Evolutionary conservation across 2,797 vertebrate genomes (phyloP).

Genomic region (Orientallactaga sibirica): DNA sequence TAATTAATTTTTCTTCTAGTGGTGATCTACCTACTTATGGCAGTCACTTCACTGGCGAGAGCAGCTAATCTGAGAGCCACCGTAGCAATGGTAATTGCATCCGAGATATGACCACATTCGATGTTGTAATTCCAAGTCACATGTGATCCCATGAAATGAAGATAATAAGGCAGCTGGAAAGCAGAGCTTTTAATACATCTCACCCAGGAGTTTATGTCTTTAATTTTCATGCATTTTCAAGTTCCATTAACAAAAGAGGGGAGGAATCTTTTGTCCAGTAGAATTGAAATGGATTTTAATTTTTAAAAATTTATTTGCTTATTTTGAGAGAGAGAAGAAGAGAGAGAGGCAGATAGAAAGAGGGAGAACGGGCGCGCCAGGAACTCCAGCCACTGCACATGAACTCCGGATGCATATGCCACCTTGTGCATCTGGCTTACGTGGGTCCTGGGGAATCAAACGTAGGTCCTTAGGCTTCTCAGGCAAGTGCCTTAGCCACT

Average conservation of each 20-base stretch:
- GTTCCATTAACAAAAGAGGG: slow-evolving; percentile 48
- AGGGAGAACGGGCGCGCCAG: no score
- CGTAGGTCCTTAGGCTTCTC: no score
- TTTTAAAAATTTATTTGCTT: no score
- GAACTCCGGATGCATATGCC: no score
- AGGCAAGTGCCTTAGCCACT: no score
- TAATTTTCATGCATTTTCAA: slow-evolving; percentile 55
- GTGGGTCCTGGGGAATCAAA: no score
- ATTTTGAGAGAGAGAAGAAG: no score
- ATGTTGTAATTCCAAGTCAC: slow-evolving; percentile 16
- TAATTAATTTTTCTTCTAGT: neutral
- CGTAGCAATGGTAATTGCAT: neutral
- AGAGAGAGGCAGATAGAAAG: no score
- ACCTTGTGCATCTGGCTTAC: no score
- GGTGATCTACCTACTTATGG: neutral
- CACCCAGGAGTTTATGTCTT: slow-evolving; percentile 28
- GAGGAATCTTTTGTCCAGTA: neutral
- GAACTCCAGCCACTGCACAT: no score
- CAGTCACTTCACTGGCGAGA: neutral
- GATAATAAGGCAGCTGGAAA: neutral
- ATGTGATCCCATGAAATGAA: slow-evolving; percentile 9
- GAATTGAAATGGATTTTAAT: slow-evolving; percentile 25
- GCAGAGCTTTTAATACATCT: slow-evolving; percentile 3
- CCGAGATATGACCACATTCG: neutral
- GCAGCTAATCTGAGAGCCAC: neutral